Base-by-base conservation (phyloP, 2,113 vertebrate genomes). In the Thomomys bottae region DNA sequence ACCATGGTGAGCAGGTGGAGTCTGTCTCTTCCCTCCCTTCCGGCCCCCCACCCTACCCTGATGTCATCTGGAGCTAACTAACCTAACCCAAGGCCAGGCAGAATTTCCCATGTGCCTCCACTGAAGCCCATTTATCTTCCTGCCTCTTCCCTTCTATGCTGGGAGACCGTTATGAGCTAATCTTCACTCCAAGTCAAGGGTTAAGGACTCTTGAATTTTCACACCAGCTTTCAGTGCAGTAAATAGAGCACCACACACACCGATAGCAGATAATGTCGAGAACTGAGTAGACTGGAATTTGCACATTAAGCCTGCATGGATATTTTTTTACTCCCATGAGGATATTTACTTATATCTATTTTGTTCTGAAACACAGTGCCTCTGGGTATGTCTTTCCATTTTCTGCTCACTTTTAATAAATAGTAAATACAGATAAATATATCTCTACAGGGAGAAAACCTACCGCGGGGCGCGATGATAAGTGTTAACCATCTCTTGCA, bases 361-460 rank as follows among this genome's bases (percentile, higher is more conserved):
- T 72, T 83, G 73, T 66, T 82, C 84, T 84, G 70, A 68, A 72
- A 54, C 68, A 73, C 45, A 81, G 57, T 92, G 30, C 40, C 89
- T 93, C 49, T 80, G 15, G 45, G 68, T 79, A 26, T 76, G 67
- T 78, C 24, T 89, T 84, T 57, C 81, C 23, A 32, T 80, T 77
- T 87, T n/a, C 70, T 42, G 38, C 30, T 90, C 42, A 72, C 40
- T 84, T 91, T 87, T 71, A 88, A 70, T 84, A 73, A 87, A 80
- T 88, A 91, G 82, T 45, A 91, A 84, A 89, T n/a, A 67, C 68
- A 70, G 79, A 81, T 40, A 87, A 87, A 20, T 64, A 49, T 49
- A 54, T 91, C 49, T 70, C 66, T 70, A 78, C n/a, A 87, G 68
- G 68, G 72, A 89, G 79, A n/a, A 24, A 61, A 61, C 59, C 15